A percentile compares a stretch with the other conserved stretches of the same genome.
Conservation (phyloP, 2,888 invertebrate genomes). For the Philaethria dido region DNA sequence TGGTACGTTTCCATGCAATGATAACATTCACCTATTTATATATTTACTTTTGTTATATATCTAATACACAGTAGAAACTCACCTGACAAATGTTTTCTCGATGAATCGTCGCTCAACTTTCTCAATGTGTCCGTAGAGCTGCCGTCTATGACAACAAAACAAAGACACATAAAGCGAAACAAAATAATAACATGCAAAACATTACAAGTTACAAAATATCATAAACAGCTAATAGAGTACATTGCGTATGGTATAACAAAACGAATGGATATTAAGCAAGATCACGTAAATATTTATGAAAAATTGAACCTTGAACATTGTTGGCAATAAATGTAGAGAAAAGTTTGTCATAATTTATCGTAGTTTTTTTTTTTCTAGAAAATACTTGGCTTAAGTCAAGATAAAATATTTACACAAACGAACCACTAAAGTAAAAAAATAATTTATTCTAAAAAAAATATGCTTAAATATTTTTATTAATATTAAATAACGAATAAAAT, state of each 20-base stretch:
- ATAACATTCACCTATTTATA: conserved; percentile 31
- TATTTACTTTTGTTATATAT: conserved; percentile 14
- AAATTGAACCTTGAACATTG: conserved; percentile 41
- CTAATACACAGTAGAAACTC: conserved; percentile 50
- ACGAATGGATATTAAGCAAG: conserved; percentile 41
- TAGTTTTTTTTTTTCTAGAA: conserved; percentile 2
- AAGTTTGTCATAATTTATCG: conserved; percentile 52
- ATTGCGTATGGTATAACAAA: conserved; percentile 31
- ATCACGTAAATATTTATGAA: conserved; percentile 45
- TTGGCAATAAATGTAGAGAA: conserved; percentile 53
- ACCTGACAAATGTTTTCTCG: conserved; percentile 83
- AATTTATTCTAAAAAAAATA: too few species aligned
- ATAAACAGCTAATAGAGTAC: conserved; percentile 37
- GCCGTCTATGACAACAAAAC: conserved; percentile 82
- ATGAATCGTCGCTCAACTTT: conserved; percentile 80
- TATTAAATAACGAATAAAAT: background rate
- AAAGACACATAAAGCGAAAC: conserved; percentile 79
- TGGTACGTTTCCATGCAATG: conserved; percentile 60
- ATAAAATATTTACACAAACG: conserved; percentile 15
- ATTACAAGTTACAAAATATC: conserved; percentile 37
- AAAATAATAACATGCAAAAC: conserved; percentile 68
- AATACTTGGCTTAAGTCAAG: conserved; percentile 47
- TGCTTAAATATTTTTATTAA: background rate
- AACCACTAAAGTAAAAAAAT: background rate
- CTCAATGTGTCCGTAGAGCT: conserved; percentile 76